Conservation (phyloP, 2,113 vertebrate genomes). For the Odocoileus hemionus region DNA sequence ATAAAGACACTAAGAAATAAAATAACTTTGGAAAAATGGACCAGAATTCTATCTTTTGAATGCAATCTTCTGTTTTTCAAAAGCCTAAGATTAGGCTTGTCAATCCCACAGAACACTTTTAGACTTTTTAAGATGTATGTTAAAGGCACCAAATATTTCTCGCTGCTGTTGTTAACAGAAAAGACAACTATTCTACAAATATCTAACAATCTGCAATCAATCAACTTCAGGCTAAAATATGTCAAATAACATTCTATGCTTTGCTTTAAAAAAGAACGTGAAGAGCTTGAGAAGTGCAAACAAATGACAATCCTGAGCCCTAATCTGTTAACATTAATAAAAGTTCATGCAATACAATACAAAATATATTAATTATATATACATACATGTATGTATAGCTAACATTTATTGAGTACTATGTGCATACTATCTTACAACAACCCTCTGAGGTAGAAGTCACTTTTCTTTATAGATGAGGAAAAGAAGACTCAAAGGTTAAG, state of each 20-base stretch:
- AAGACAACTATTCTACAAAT: not conserved
- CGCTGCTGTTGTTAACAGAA: not conserved
- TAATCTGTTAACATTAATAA: not conserved
- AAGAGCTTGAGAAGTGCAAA: not conserved
- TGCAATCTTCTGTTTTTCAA: not conserved
- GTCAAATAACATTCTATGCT: not conserved
- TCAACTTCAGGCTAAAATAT: constrained; percentile 14
- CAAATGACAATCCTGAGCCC: not conserved
- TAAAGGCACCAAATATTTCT: not conserved
- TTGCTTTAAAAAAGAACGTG: constrained; percentile 17
- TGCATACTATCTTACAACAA: not conserved
- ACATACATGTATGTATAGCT: not conserved
- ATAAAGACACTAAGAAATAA: not conserved
- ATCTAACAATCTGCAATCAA: not conserved
- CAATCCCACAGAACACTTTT: not conserved
- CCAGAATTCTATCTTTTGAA: not conserved
- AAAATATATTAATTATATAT: not conserved
- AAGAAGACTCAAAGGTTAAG: not conserved
- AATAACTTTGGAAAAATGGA: not conserved
- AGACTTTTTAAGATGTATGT: not conserved
- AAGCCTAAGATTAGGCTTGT: not conserved
- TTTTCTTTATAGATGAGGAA: not conserved
- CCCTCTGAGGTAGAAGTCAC: not conserved
- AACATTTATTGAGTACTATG: not conserved
- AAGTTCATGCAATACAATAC: not conserved